These are phyloP conservation scores for Zalophus californianus DNA, from an alignment of 2,797 vertebrate genomes.

Conservation along the genomic window DNA sequence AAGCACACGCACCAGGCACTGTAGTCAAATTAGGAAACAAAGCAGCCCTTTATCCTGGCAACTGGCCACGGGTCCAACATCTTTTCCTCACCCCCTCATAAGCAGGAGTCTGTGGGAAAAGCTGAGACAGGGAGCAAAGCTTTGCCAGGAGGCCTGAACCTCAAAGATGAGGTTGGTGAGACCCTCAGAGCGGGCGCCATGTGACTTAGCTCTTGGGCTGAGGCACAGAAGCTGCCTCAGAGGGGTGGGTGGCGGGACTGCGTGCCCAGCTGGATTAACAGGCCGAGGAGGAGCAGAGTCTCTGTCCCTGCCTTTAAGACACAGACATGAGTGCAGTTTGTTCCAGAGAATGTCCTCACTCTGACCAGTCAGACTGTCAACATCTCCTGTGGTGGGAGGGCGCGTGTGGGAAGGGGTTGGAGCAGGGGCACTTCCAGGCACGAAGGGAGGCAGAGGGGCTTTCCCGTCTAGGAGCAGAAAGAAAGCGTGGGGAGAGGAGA, in stretches of 20 bases:
- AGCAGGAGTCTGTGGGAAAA: neutral
- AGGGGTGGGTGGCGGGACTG: neutral
- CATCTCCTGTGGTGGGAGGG: neutral
- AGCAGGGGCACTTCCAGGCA: neutral
- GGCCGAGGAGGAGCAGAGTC: neutral
- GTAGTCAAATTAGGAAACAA: neutral
- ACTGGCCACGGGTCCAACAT: fast-evolving
- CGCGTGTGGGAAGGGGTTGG: neutral
- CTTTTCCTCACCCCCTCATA: neutral
- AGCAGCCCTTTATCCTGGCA: neutral
- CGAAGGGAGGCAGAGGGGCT: neutral
- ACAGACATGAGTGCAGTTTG: neutral
- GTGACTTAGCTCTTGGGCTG: fast-evolving
- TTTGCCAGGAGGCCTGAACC: neutral
- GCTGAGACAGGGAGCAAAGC: neutral
- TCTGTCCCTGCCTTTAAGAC: neutral
- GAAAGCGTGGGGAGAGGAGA: neutral
- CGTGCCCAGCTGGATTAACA: neutral
- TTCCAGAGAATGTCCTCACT: neutral
- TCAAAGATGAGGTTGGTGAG: neutral
- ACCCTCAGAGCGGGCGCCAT: neutral
- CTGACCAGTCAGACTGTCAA: neutral
- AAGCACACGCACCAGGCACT: neutral
- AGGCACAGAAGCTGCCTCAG: neutral
- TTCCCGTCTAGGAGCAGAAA: neutral